phyloP scores from a whole-genome alignment of 2,888 invertebrate species.

The Antheraea assamensis region DNA sequence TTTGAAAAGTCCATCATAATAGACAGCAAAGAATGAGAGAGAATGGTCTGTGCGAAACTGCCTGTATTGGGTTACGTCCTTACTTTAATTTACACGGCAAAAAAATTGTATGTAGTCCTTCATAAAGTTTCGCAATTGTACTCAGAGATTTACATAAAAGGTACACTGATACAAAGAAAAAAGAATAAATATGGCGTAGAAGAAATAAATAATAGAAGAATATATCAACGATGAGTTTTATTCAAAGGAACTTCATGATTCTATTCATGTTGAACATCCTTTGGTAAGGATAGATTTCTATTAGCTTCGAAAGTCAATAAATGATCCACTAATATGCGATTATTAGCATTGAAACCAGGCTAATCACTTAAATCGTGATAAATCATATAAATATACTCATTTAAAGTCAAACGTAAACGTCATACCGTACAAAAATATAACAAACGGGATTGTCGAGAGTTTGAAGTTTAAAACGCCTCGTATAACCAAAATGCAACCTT shows the following conservation, averaged over 20 bases:
- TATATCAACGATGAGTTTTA: too few relatives aligned
- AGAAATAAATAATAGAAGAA: too few relatives aligned
- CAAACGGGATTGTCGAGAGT: constrained; percentile 55
- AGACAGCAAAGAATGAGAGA: not conserved
- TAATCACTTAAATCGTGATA: constrained; percentile 12
- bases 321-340: not conserved
- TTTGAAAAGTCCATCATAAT: constrained; percentile 10
- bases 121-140: not conserved
- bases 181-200: too few relatives aligned
- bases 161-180: not conserved
- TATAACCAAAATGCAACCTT: constrained; percentile 52
- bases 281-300: not conserved
- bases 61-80: constrained; percentile 37
- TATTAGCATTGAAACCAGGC: not conserved
- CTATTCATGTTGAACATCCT: not conserved
- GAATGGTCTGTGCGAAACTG: constrained; percentile 25
- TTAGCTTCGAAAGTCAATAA: not conserved
- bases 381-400: constrained; percentile 20
- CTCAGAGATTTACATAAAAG: not conserved
- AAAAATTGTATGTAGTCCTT: not conserved
- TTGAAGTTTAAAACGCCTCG: constrained; percentile 48
- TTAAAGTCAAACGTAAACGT: constrained; percentile 29
- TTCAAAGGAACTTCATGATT: too few relatives aligned
- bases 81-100: constrained; percentile 25
- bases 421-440: constrained; percentile 51